These are phyloP conservation scores for Stomatorhinus ivindoensis DNA, from an alignment of 2,113 vertebrate genomes.

Conservation along the genomic window DNA sequence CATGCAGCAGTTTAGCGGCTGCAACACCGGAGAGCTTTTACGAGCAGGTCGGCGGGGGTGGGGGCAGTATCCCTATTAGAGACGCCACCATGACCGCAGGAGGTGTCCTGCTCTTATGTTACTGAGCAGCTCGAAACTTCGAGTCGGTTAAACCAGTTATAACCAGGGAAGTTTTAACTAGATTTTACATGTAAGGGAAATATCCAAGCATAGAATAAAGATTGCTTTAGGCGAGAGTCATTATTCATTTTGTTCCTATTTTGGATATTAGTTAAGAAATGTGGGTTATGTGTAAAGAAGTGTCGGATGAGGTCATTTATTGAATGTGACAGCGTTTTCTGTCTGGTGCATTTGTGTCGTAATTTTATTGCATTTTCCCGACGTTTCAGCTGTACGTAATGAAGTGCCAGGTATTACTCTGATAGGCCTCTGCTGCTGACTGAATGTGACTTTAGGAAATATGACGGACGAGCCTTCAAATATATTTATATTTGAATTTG, in stretches of 20 bases:
- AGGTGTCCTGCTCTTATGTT: not conserved
- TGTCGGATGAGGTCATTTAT: not conserved
- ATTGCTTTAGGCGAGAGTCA: not conserved
- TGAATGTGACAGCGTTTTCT: not conserved
- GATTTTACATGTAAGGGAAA: not conserved
- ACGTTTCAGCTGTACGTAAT: not conserved
- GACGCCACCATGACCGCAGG: not conserved
- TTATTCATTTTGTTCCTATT: not conserved
- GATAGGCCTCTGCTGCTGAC: not conserved
- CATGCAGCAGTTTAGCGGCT: not conserved
- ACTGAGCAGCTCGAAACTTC: not conserved
- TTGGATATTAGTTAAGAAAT: not conserved
- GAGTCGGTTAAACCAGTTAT: not conserved
- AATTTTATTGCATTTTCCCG: not conserved
- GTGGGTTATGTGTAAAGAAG: not conserved
- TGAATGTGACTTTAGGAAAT: not conserved
- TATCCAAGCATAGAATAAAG: not conserved
- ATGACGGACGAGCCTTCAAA: not conserved
- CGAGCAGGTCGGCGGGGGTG: not conserved
- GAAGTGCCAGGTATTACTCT: not conserved
- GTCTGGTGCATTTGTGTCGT: not conserved
- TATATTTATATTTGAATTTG: not conserved
- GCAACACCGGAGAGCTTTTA: not conserved
- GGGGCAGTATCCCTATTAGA: not conserved
- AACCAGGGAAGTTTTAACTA: not conserved